phyloP scores from a whole-genome alignment of 2,888 invertebrate species.

The Gandaritis pyraliata region DNA sequence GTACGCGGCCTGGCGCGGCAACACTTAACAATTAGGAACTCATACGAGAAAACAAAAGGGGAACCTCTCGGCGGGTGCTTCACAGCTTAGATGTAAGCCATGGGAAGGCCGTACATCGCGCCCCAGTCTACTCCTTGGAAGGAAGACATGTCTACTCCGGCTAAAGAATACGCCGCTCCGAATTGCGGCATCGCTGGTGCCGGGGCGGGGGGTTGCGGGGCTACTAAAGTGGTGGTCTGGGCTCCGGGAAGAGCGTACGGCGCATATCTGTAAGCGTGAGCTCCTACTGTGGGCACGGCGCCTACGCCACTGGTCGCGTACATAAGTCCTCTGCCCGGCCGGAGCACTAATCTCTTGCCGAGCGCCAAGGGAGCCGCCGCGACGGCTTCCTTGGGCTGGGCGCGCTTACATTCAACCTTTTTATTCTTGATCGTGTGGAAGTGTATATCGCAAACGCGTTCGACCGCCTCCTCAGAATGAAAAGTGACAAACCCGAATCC shows the following conservation, averaged over 20 bases:
- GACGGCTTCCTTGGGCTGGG: slow-evolving; percentile 95
- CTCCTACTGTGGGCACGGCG: slow-evolving; percentile 55
- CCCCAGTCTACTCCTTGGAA: slow-evolving; percentile 97
- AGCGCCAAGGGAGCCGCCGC: slow-evolving; percentile 87
- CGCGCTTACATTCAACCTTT: slow-evolving; percentile 95
- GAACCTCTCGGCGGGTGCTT: slow-evolving; percentile 54
- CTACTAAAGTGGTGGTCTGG: slow-evolving; percentile 70
- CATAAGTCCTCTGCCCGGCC: slow-evolving; percentile 87
- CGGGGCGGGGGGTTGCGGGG: slow-evolving; percentile 83
- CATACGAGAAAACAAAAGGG: slow-evolving; percentile 46
- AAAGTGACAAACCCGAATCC: slow-evolving; percentile 97
- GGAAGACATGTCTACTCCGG: slow-evolving; percentile 96
- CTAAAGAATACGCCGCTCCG: slow-evolving; percentile 90
- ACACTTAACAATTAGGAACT: slow-evolving; percentile 55
- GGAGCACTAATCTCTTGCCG: slow-evolving; percentile 89
- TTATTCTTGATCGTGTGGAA: slow-evolving; percentile 97
- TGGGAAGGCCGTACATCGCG: slow-evolving; percentile 96
- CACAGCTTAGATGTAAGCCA: slow-evolving; percentile 89
- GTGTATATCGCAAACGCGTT: slow-evolving; percentile 96
- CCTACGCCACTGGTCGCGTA: slow-evolving; percentile 78
- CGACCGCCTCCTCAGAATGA: slow-evolving; percentile 95
- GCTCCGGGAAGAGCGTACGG: slow-evolving; percentile 81
- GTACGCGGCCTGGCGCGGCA: slow-evolving; percentile 51
- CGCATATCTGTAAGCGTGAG: slow-evolving; percentile 79
- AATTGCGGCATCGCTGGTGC: slow-evolving; percentile 86